Evolutionary conservation across 2,797 vertebrate genomes (phyloP).

Genomic region (Peromyscus attwateri): DNA sequence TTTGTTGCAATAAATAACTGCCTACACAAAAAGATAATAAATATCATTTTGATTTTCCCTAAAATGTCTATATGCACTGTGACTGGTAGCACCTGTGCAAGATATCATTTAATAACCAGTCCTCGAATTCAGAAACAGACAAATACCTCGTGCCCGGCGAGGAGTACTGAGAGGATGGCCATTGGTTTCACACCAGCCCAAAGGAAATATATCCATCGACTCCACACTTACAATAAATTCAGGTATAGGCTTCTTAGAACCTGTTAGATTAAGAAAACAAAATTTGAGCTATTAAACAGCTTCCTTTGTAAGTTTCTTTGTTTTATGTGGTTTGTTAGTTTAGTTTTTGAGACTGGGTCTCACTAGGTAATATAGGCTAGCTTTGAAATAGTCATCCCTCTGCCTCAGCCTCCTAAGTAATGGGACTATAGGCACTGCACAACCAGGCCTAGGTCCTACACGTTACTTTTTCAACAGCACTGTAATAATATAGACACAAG

Average conservation of each 20-base stretch:
- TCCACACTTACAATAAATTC: conserved; percentile 96
- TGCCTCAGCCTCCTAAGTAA: neutral
- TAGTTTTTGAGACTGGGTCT: neutral
- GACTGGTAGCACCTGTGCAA: neutral
- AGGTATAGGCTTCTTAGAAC: conserved; percentile 94
- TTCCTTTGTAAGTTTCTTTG: neutral
- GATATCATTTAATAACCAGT: conserved; percentile 3
- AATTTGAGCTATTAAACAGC: conserved; percentile 35
- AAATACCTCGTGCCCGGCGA: conserved; percentile 93
- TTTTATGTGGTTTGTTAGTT: neutral
- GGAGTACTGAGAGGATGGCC: conserved; percentile 96
- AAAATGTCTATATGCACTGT: conserved; percentile 43
- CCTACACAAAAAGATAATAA: neutral
- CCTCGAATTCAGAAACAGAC: conserved; percentile 43
- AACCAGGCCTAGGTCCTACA: neutral
- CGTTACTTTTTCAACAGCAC: neutral
- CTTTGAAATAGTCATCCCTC: neutral
- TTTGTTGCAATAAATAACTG: neutral
- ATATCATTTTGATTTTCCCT: conserved; percentile 49
- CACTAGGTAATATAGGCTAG: neutral
- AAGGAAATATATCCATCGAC: conserved; percentile 97
- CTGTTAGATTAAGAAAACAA: conserved; percentile 84
- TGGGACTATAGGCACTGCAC: neutral
- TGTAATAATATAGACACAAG: conserved; percentile 18
- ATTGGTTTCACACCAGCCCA: conserved; percentile 99